Evolutionary conservation across 2,797 vertebrate genomes (phyloP).

Genomic region (Dicrostonyx torquatus): DNA sequence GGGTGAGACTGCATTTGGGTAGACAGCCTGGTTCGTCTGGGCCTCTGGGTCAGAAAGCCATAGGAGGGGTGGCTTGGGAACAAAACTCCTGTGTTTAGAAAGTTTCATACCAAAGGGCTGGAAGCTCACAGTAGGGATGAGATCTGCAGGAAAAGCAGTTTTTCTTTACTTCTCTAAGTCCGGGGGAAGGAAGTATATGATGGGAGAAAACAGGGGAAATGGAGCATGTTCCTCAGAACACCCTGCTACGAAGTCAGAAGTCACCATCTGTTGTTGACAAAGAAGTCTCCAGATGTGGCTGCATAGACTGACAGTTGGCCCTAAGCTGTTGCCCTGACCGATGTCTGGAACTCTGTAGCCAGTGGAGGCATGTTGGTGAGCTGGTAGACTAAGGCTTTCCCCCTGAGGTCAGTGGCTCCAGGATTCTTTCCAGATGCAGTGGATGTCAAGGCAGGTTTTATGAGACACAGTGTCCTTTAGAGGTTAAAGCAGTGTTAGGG

Average conservation of each 20-base stretch:
- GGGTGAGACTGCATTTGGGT: neutral
- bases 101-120: neutral
- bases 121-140: rapidly evolving
- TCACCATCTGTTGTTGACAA: neutral
- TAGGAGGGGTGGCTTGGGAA: neutral
- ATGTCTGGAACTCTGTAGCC: neutral
- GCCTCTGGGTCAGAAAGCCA: neutral
- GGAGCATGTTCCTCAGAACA: neutral
- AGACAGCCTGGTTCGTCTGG: neutral
- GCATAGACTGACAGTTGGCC: neutral
- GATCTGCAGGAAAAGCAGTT: neutral
- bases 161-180: neutral
- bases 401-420: neutral
- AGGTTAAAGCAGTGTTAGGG: neutral
- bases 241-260: neutral
- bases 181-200: neutral
- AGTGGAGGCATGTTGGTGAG: neutral
- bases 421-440: rapidly evolving
- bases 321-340: too few relatives aligned
- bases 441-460: neutral
- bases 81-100: neutral
- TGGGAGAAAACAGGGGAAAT: neutral
- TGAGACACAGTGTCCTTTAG: neutral
- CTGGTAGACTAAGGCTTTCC: rapidly evolving
- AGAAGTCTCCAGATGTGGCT: neutral